Conservation (phyloP, 2,113 vertebrate species). For the Theristicus caerulescens region DNA sequence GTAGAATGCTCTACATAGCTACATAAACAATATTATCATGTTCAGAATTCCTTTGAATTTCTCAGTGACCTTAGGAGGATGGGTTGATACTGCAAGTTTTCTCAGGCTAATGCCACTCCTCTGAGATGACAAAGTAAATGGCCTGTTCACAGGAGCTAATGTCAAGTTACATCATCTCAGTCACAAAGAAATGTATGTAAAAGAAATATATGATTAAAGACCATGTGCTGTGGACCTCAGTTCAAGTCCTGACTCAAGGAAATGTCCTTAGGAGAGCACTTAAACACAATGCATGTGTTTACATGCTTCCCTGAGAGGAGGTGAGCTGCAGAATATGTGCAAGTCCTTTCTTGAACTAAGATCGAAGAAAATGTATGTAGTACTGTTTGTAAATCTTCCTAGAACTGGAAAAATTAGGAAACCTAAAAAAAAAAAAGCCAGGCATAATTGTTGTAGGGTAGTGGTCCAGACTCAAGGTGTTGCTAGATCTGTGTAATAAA, state of each 20-base stretch:
- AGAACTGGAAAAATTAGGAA: background rate
- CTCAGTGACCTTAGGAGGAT: background rate
- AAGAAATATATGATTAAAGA: background rate
- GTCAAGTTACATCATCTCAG: background rate
- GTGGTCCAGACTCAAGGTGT: background rate
- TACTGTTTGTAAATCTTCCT: background rate
- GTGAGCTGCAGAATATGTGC: background rate
- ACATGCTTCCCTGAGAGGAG: background rate
- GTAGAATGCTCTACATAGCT: background rate
- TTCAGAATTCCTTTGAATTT: conserved; percentile 7
- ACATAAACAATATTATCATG: background rate
- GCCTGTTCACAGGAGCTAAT: background rate
- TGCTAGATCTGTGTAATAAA: background rate
- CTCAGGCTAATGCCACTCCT: background rate
- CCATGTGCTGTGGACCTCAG: background rate
- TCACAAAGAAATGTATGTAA: background rate
- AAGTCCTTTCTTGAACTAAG: background rate
- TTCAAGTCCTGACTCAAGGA: background rate
- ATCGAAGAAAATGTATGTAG: background rate
- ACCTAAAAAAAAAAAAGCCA: background rate
- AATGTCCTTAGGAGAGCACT: background rate
- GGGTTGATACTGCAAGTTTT: background rate
- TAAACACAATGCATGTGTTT: background rate
- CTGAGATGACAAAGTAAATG: background rate
- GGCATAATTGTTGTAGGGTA: background rate